Evolutionary conservation across 2,113 vertebrate species (phyloP), one percentile per base, ranked within the genome.

Genomic region (Phoenicopterus ruber): DNA sequence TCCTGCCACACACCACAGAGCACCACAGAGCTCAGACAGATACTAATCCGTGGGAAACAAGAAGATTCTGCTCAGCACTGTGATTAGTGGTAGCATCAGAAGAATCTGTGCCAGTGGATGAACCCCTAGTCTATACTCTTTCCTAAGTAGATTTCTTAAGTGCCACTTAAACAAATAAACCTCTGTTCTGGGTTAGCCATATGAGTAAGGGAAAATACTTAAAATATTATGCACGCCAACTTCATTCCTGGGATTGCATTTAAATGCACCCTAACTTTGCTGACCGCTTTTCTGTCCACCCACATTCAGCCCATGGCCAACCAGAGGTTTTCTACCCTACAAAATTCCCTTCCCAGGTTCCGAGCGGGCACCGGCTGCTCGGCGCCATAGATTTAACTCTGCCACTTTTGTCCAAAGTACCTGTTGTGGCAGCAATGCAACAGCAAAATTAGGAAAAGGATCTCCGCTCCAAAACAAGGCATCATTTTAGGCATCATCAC

Each of bases 71-170:
- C 76, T 90, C 67, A 92, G 9, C 57, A 71, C 88, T 94, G 88
- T 90, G 67, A 96, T 97, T 97, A 92, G 95, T 90, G 93, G 93
- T 46, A 73, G 55, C 18, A 91, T 78, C 92, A 90, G 82, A 90
- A 91, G 31, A 70, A 94, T 88, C 58, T 44, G n/a, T 82, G 74
- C 55, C 81, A 55, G 49, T 1, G 0, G 62, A 65, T 76, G 62
- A 86, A 77, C 42, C 58, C 52, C 31, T 52, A 25, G 21, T 76
- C 77, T 72, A 28, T 85, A 65, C 7, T 79, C 55, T 91, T 79
- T 65, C 54, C 38, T 88, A 85, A 85, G 82, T 0, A 95, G 22
- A 85, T 76, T 89, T 86, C 63, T 83, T 58, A 88, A 84, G n/a
- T n/a, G 26, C 24, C 31, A 59, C 36, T 90, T 92, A 83, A 83